phyloP scores from a whole-genome alignment of 2,797 vertebrate genomes.

The Phyllotis vaccarum region DNA sequence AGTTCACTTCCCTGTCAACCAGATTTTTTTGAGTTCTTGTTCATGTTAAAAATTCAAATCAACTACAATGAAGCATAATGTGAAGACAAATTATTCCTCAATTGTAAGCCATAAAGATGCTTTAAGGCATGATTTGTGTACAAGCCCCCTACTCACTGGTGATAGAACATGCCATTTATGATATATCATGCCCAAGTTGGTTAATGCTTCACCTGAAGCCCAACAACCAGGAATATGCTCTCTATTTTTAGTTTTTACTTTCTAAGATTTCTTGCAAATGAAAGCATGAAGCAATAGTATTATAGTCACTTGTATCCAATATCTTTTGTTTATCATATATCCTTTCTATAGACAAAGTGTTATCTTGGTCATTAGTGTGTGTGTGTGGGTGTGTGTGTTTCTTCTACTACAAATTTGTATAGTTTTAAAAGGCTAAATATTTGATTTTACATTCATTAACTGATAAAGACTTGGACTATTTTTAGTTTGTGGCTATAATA shows the following conservation, averaged over 20 bases:
- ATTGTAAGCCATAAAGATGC: neutral
- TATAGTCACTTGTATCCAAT: neutral
- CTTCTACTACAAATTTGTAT: neutral
- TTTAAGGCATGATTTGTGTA: neutral
- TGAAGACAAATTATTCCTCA: neutral
- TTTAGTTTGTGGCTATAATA: neutral
- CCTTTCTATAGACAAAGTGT: neutral
- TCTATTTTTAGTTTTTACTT: neutral
- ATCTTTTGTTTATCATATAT: neutral
- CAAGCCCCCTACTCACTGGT: neutral
- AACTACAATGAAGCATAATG: neutral
- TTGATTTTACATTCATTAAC: constrained; percentile 12
- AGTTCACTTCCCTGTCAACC: neutral
- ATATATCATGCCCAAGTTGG: neutral
- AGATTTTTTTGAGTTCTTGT: neutral
- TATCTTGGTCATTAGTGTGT: neutral
- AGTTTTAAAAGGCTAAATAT: neutral
- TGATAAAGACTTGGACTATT: neutral
- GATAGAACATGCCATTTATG: neutral
- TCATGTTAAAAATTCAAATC: neutral
- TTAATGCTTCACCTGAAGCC: neutral
- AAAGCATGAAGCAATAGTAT: neutral
- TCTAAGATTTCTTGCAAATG: neutral
- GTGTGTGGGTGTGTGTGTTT: neutral
- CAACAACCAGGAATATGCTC: neutral